Evolutionary conservation across 92 coral and sea anemone genomes (phyloP).

Genomic region (Siderastrea radians): DNA sequence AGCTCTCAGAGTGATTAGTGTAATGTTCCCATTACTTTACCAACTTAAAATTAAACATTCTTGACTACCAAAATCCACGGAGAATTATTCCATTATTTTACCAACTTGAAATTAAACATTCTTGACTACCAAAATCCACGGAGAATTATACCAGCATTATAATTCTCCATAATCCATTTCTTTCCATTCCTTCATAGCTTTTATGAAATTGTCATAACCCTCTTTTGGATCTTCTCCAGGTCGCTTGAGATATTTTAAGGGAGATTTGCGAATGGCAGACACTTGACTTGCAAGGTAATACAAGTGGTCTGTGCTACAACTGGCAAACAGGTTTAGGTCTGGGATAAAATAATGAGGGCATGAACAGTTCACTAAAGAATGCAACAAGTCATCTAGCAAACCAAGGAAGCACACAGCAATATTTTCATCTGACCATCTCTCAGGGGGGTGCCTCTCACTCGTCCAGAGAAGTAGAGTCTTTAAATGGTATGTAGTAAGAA

Average conservation of each 20-base stretch:
- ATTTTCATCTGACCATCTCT: slow-evolving; percentile 50
- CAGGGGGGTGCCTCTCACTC: slow-evolving; percentile 54
- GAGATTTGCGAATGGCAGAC: slow-evolving; percentile 49
- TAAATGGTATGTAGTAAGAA: slow-evolving; percentile 55
- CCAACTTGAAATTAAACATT: too few relatives aligned
- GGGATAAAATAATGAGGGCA: slow-evolving; percentile 71
- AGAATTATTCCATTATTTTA: too few relatives aligned
- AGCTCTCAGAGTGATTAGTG: too few relatives aligned
- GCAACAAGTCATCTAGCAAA: slow-evolving; percentile 61
- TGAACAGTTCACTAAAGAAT: slow-evolving; percentile 39
- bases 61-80: too few relatives aligned
- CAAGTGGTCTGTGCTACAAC: slow-evolving; percentile 27
- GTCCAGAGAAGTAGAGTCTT: slow-evolving; percentile 70
- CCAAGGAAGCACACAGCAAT: slow-evolving; percentile 47
- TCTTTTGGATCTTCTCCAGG: slow-evolving; percentile 49
- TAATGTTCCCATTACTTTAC: too few relatives aligned
- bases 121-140: too few relatives aligned
- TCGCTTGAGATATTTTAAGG: slow-evolving; percentile 26
- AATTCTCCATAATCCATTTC: slow-evolving; percentile 31
- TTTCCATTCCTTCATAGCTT: slow-evolving; percentile 54
- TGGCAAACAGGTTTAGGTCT: slow-evolving; percentile 31
- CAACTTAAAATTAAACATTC: too few relatives aligned
- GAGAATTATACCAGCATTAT: too few relatives aligned
- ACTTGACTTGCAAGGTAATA: slow-evolving; percentile 41
- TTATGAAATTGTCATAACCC: slow-evolving; percentile 33